A percentile compares a stretch with the other conserved stretches of the same genome.
phyloP scores from a whole-genome alignment of 2,888 invertebrate genomes.

The Dimorphilus gyrociliatus region DNA sequence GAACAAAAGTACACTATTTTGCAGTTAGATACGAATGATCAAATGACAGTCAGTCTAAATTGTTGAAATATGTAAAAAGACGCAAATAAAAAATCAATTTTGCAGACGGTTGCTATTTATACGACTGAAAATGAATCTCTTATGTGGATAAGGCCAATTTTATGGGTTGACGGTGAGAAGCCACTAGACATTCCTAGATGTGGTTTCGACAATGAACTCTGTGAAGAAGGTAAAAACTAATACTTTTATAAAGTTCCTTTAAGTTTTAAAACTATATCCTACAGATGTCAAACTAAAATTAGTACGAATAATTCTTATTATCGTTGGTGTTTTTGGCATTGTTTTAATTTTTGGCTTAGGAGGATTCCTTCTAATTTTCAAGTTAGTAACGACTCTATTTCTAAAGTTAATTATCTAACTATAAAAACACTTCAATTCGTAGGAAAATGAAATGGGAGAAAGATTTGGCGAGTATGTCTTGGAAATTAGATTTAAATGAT shows the following conservation, averaged over 20 bases:
- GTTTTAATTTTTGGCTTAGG: background rate
- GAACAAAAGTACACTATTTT: constrained; percentile 7
- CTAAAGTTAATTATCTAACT: background rate
- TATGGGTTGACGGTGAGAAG: too few relatives aligned
- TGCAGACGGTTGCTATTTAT: too few relatives aligned
- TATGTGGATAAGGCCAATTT: too few relatives aligned
- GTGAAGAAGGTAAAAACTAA: constrained; percentile 7
- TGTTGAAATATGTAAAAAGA: too few relatives aligned
- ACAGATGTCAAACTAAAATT: constrained; percentile 2
- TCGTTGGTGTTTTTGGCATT: constrained; percentile 2
- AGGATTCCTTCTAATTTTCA: too few relatives aligned
- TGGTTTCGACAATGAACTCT: constrained; percentile 7
- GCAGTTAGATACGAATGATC: too few relatives aligned
- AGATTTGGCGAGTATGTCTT: constrained; percentile 8
- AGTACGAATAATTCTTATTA: constrained; percentile 1
- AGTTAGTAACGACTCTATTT: too few relatives aligned
- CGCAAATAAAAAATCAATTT: too few relatives aligned
- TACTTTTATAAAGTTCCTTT: background rate
- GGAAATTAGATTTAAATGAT: constrained; percentile 6
- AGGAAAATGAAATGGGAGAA: constrained; percentile 7
- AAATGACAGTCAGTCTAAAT: too few relatives aligned
- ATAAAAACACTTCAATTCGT: background rate
- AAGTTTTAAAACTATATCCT: background rate
- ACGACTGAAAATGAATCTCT: too few relatives aligned
- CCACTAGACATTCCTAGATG: constrained; percentile 8